A percentile compares a stretch with the other conserved stretches of the same genome.
Evolutionary conservation across 2,113 vertebrate species (phyloP).

Genomic region (Irena cyanogastra): DNA sequence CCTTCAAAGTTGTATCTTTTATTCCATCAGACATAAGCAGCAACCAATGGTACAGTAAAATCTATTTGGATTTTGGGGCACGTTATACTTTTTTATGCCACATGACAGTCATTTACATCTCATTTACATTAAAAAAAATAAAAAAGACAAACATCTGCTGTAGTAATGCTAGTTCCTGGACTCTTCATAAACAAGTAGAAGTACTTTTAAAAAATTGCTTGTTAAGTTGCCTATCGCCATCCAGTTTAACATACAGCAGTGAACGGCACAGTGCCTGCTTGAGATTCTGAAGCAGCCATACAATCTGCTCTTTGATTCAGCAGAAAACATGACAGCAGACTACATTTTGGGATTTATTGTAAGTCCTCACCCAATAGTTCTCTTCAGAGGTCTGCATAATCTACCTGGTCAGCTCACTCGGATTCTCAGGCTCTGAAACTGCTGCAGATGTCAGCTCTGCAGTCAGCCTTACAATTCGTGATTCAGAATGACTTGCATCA

Average conservation of each 20-base stretch:
- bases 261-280: background rate
- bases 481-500: background rate
- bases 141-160: background rate
- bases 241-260: background rate
- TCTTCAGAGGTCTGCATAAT: background rate
- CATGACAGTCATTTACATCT: background rate
- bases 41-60: background rate
- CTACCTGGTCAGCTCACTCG: background rate
- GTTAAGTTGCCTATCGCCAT: background rate
- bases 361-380: background rate
- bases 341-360: background rate
- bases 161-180: background rate
- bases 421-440: background rate
- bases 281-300: background rate
- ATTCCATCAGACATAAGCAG: background rate
- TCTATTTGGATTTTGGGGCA: background rate
- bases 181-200: background rate
- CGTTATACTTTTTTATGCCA: background rate
- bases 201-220: background rate
- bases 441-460: background rate
- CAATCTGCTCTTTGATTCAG: background rate
- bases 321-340: background rate
- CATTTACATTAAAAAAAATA: background rate
- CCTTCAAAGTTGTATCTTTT: background rate
- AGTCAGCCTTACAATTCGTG: background rate